Evolutionary conservation across 2,113 vertebrate species (phyloP).

Genomic region (Panthera leo): DNA sequence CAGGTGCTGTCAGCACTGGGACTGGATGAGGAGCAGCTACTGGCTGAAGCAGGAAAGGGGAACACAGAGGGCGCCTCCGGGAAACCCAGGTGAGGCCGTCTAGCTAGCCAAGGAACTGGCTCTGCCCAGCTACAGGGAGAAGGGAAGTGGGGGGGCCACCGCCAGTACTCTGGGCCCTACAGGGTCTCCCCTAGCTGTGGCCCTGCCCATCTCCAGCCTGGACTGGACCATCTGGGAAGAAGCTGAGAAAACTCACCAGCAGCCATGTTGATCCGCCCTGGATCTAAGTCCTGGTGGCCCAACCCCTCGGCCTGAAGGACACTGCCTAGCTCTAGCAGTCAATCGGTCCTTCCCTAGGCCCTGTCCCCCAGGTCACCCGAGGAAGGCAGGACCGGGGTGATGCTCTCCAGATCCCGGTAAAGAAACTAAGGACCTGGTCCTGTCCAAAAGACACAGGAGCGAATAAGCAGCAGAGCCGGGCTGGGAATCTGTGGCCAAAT

Average conservation of each 20-base stretch:
- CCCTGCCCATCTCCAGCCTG: not conserved
- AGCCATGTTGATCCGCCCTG: not conserved
- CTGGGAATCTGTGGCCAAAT: not conserved
- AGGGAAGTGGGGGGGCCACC: too few relatives aligned
- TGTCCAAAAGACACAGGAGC: not conserved
- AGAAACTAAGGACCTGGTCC: not conserved
- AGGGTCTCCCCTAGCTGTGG: too few relatives aligned
- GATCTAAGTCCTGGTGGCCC: not conserved
- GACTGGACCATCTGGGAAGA: not conserved
- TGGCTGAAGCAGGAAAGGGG: constrained; percentile 49
- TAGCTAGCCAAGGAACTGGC: not conserved
- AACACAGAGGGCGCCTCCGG: not conserved
- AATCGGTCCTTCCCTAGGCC: not conserved
- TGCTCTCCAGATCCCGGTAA: not conserved
- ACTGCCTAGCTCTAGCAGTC: not conserved
- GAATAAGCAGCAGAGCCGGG: not conserved
- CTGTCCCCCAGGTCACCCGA: not conserved
- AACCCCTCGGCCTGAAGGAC: not conserved
- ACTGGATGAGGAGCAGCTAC: constrained; percentile 71
- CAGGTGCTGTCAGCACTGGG: constrained; percentile 75
- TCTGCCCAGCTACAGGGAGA: not conserved
- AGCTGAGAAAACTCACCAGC: not conserved
- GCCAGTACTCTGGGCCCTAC: not conserved
- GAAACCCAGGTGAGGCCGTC: constrained; percentile 66
- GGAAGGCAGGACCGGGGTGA: not conserved